Conservation (phyloP, 2,113 vertebrate genomes). For the Morone saxatilis region DNA sequence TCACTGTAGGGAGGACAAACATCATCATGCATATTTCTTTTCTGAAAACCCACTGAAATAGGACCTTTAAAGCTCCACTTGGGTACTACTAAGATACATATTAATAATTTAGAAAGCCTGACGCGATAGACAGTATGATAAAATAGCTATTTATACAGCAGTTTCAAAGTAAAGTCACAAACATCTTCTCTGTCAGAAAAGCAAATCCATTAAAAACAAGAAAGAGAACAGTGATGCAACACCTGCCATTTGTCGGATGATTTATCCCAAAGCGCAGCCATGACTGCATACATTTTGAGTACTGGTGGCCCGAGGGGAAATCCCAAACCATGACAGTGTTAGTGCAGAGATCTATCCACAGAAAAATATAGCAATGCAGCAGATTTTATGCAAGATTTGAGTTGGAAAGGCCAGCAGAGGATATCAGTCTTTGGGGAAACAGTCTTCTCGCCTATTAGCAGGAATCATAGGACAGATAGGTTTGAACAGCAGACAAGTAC, state of each 20-base stretch:
- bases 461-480: neutral
- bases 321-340: slow-evolving; percentile 58
- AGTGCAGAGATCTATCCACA: slow-evolving; percentile 49
- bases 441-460: slow-evolving; percentile 9
- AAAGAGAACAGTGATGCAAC: slow-evolving; percentile 57
- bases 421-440: slow-evolving; percentile 39
- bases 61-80: slow-evolving; percentile 43
- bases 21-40: slow-evolving; percentile 16
- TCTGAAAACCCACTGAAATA: slow-evolving; percentile 39
- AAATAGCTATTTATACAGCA: slow-evolving; percentile 38
- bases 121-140: slow-evolving; percentile 36
- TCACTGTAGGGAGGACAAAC: slow-evolving; percentile 21
- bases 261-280: slow-evolving; percentile 30
- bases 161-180: slow-evolving; percentile 57
- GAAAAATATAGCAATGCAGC: slow-evolving; percentile 34
- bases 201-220: slow-evolving; percentile 59
- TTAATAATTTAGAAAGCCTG: slow-evolving; percentile 53
- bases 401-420: slow-evolving; percentile 38
- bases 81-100: slow-evolving; percentile 25
- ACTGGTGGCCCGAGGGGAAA: slow-evolving; percentile 44
- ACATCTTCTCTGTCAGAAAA: slow-evolving; percentile 38
- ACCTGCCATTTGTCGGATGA: slow-evolving; percentile 48
- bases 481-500: neutral
- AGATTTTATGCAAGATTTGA: slow-evolving; percentile 57
- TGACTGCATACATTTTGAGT: slow-evolving; percentile 41